Conservation (phyloP, 2,113 vertebrate species). For the Struthidea cinerea region DNA sequence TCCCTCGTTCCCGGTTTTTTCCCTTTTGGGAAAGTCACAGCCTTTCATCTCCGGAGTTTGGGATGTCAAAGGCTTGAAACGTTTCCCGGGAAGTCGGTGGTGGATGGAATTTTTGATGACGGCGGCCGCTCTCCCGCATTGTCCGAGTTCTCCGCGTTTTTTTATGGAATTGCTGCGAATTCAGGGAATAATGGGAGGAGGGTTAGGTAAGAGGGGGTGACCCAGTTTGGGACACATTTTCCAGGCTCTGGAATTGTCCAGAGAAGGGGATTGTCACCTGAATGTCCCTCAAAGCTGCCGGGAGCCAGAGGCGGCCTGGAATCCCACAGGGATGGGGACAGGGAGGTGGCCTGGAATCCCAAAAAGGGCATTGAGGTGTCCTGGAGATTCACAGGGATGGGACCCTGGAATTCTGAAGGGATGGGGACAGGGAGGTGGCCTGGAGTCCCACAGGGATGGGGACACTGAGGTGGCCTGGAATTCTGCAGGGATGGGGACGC, state of each 20-base stretch:
- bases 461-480: background rate
- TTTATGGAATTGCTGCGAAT: background rate
- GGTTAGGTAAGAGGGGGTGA: background rate
- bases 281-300: background rate
- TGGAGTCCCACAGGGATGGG: background rate
- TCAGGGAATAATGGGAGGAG: background rate
- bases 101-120: fast-evolving
- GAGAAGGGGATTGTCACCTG: background rate
- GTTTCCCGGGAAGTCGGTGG: fast-evolving
- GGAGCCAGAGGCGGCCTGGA: background rate
- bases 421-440: background rate
- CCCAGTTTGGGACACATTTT: background rate
- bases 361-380: fast-evolving
- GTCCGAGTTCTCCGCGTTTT: background rate
- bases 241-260: background rate
- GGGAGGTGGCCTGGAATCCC: background rate
- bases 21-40: background rate
- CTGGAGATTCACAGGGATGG: background rate
- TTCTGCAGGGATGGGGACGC: too few species aligned
- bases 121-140: fast-evolving
- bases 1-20: fast-evolving
- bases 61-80: background rate
- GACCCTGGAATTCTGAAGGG: too few species aligned
- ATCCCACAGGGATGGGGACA: background rate
- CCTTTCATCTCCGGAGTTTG: background rate